Percentiles rank a stretch among this genome's conserved stretches.
Conservation (phyloP, 2,888 invertebrate species). For the Xestobium rufovillosum region DNA sequence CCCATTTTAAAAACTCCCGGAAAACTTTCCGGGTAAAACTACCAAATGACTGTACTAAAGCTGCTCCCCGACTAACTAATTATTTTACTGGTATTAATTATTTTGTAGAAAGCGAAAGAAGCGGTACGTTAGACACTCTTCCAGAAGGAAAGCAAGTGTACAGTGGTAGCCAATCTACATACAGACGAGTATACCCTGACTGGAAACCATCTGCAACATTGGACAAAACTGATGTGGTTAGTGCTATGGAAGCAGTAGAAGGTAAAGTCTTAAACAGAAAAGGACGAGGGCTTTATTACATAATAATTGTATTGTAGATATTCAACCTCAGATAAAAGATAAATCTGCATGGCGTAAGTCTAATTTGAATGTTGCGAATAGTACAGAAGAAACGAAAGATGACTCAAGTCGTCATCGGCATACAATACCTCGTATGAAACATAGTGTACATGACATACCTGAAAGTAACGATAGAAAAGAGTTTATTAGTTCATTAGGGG, state of each 20-base stretch:
- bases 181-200: constrained; percentile 62
- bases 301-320: constrained; percentile 51
- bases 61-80: too few relatives aligned
- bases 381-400: constrained; percentile 59
- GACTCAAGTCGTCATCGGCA: constrained; percentile 53
- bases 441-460: constrained; percentile 45
- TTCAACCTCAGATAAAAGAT: constrained; percentile 65
- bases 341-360: constrained; percentile 72
- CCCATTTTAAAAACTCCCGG: too few relatives aligned
- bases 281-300: too few relatives aligned
- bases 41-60: too few relatives aligned
- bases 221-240: constrained; percentile 75
- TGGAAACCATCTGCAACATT: constrained; percentile 74
- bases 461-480: constrained; percentile 46
- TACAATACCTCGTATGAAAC: constrained; percentile 37
- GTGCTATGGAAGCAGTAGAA: constrained; percentile 80
- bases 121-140: constrained; percentile 63
- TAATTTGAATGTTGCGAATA: constrained; percentile 54
- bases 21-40: too few relatives aligned
- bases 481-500: constrained; percentile 50
- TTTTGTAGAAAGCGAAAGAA: constrained; percentile 66
- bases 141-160: constrained; percentile 61
- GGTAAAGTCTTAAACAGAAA: constrained; percentile 45
- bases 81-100: too few relatives aligned
- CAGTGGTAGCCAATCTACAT: constrained; percentile 42